Evolutionary conservation across 2,888 invertebrate species (phyloP), one percentile per base, ranked within the genome.

Genomic region (Leistus spinibarbis): DNA sequence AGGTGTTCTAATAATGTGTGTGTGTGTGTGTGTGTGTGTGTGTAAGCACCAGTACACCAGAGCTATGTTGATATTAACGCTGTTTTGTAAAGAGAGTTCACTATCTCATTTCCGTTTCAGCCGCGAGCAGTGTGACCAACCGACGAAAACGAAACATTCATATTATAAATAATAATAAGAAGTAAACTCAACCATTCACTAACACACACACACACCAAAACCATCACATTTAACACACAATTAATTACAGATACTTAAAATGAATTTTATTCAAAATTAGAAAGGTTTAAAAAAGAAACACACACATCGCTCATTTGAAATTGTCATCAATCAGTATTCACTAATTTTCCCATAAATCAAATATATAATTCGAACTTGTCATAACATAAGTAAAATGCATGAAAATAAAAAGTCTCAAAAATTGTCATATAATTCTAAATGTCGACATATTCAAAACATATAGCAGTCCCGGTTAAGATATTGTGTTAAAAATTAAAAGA

Each of bases 31-130:
- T 60, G 19, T 60, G 3, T n/a, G n/a, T 60, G 19, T 60, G 16
- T 60, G 60, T 60, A 20, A 20, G n/a, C n/a, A n/a, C 9, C 57
- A 17, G 57, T 17, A n/a, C 7, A 54, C 54, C 2, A 3, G 2
- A 20, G 65, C 56, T 63, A 54, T 64, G 56, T 56, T 72, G 65
- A 54, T 72, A 65, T 72, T 72, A 65, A 72, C 72, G 70, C 70
- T 70, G 70, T 70, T 70, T 70, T 70, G 70, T 70, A 70, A 40
- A 70, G 70, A 54, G 53, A 70, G 53, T 70, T 70, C n/a, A 23
- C 63, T 70, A 70, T 70, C 70, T 57, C 60, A 70, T 54, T 19
- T 70, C 70, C 70, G 70, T 17, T 62, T 20, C 54, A 60, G 13
- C 62, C 70, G 54, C 62, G 62, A 57, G 62, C 69, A 40, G 53